Evolutionary conservation across 2,888 invertebrate genomes (phyloP).

Genomic region (Pilophorus perplexus): DNA sequence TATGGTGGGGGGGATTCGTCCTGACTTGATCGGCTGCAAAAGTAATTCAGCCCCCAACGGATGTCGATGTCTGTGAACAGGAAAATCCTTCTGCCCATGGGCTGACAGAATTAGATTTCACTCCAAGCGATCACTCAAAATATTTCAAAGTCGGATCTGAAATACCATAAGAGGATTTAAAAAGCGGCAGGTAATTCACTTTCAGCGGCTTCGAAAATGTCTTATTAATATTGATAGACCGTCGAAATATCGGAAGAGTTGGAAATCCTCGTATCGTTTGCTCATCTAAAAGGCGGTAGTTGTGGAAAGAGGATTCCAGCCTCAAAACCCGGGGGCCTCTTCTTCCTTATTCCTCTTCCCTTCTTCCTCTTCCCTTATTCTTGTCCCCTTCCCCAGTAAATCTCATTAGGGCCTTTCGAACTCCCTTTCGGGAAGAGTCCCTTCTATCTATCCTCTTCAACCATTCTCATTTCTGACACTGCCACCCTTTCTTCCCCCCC

Average conservation of each 20-base stretch:
- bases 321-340: not conserved
- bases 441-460: not conserved
- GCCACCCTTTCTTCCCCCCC: constrained; percentile 11
- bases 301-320: not conserved
- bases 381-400: constrained; percentile 21
- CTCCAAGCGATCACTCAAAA: constrained; percentile 6
- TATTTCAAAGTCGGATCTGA: constrained; percentile 21
- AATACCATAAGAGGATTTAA: constrained; percentile 1
- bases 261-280: constrained; percentile 22
- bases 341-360: not conserved
- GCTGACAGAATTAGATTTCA: constrained; percentile 1
- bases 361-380: not conserved
- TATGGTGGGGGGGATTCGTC: too few relatives aligned
- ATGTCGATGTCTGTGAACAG: not conserved
- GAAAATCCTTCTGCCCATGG: constrained; percentile 3
- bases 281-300: not conserved
- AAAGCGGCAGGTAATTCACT: constrained; percentile 13
- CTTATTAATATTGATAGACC: constrained; percentile 27
- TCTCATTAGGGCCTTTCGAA: constrained; percentile 34
- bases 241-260: constrained; percentile 20
- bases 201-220: not conserved
- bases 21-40: too few relatives aligned
- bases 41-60: too few relatives aligned
- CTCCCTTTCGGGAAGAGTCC: constrained; percentile 7
- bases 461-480: constrained; percentile 24